These are phyloP conservation scores for Dolichopus griseipennis DNA, from an alignment of 2,888 invertebrate genomes.

Conservation along the genomic window DNA sequence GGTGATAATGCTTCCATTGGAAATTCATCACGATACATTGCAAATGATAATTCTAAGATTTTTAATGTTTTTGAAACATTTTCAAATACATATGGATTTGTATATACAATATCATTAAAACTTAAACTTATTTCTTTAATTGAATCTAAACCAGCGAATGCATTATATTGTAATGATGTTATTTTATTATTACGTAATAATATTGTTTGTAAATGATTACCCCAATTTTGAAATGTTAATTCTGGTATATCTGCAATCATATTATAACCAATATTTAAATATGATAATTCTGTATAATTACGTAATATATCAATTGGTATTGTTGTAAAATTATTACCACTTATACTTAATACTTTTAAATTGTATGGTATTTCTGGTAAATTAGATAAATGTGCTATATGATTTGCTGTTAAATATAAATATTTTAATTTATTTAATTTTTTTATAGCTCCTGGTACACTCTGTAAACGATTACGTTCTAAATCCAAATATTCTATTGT, in stretches of 20 bases:
- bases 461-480: constrained; percentile 66
- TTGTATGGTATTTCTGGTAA: constrained; percentile 50
- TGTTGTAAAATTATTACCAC: constrained; percentile 67
- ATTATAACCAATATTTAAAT: constrained; percentile 83
- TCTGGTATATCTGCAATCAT: constrained; percentile 68
- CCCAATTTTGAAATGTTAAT: constrained; percentile 71
- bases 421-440: constrained; percentile 63
- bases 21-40: constrained; percentile 68
- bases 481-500: constrained; percentile 72
- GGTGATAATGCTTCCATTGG: constrained; percentile 68
- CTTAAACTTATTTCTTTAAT: constrained; percentile 83
- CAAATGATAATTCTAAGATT: constrained; percentile 77
- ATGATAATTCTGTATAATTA: constrained; percentile 67
- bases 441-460: constrained; percentile 62
- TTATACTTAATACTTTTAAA: constrained; percentile 68
- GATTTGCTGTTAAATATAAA: constrained; percentile 75
- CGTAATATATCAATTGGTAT: constrained; percentile 62
- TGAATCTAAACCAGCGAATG: constrained; percentile 63
- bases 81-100: constrained; percentile 71
- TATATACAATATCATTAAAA: constrained; percentile 77
- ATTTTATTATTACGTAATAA: constrained; percentile 77
- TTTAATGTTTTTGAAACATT: constrained; percentile 68
- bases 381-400: constrained; percentile 51
- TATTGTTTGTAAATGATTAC: constrained; percentile 67
- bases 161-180: constrained; percentile 58